Evolutionary conservation across 1,140 invertebrate genomes (phyloP).

Genomic region (Littorina saxatilis): DNA sequence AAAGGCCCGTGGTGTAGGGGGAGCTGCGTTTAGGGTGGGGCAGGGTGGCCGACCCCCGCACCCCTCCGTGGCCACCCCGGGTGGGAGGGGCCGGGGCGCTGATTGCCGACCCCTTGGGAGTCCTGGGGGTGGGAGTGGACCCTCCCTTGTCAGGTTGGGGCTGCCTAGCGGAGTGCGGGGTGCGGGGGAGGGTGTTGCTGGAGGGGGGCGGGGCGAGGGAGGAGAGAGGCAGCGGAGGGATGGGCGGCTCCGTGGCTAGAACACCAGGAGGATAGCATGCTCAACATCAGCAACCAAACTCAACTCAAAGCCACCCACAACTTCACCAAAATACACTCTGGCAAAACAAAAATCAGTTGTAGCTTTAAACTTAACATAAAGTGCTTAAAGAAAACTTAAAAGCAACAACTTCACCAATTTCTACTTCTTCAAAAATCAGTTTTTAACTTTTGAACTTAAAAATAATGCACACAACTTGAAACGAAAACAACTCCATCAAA

Average conservation of each 20-base stretch:
- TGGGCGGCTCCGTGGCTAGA: neutral
- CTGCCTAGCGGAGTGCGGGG: constrained; percentile 1
- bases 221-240: neutral
- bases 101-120: neutral
- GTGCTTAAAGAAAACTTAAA: neutral
- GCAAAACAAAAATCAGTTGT: neutral
- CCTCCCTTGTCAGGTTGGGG: neutral
- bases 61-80: constrained; percentile 15
- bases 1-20: constrained; percentile 40
- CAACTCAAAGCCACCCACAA: neutral
- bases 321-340: neutral
- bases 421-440: too few relatives aligned
- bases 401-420: neutral
- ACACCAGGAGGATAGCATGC: constrained; percentile 28
- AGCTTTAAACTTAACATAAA: neutral
- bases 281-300: neutral
- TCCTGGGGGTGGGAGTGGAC: neutral
- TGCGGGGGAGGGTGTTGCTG: constrained; percentile 19
- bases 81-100: constrained; percentile 33
- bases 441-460: too few relatives aligned
- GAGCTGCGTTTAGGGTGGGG: constrained; percentile 21
- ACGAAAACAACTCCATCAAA: too few relatives aligned
- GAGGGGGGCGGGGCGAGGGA: neutral
- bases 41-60: constrained; percentile 9
- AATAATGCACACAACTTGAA: too few relatives aligned